These are phyloP conservation scores for Cyphomyrus discorhynchus DNA, from an alignment of 2,113 vertebrate species.

Conservation along the genomic window DNA sequence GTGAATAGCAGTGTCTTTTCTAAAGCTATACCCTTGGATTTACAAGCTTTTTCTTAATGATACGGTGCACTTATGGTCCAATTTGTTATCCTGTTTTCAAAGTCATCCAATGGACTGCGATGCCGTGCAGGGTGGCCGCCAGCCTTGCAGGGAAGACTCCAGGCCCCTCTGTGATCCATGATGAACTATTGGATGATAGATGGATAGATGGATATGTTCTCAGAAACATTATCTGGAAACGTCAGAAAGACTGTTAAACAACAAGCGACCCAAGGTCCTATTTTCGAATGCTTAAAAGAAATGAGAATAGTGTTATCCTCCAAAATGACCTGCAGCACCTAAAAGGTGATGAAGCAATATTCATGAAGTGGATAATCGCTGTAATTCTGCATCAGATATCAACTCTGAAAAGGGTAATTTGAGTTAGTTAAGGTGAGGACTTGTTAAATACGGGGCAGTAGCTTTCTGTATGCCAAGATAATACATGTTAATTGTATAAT, in stretches of 20 bases:
- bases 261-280: not conserved
- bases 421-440: not conserved
- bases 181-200: not conserved
- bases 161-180: not conserved
- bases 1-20: not conserved
- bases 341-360: not conserved
- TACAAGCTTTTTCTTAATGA: not conserved
- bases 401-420: not conserved
- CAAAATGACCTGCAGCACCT: not conserved
- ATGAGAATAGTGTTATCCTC: not conserved
- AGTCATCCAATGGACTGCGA: not conserved
- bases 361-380: not conserved
- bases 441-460: not conserved
- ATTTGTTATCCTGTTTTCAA: not conserved
- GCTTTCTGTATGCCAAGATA: not conserved
- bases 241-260: not conserved
- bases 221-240: not conserved
- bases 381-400: not conserved
- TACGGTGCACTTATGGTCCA: not conserved
- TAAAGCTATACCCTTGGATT: not conserved
- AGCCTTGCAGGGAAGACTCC: not conserved
- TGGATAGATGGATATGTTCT: not conserved
- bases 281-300: not conserved
- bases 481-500: not conserved
- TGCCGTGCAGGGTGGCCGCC: not conserved